Evolutionary conservation across 2,797 vertebrate genomes (phyloP).

Genomic region (Hydrophis major): DNA sequence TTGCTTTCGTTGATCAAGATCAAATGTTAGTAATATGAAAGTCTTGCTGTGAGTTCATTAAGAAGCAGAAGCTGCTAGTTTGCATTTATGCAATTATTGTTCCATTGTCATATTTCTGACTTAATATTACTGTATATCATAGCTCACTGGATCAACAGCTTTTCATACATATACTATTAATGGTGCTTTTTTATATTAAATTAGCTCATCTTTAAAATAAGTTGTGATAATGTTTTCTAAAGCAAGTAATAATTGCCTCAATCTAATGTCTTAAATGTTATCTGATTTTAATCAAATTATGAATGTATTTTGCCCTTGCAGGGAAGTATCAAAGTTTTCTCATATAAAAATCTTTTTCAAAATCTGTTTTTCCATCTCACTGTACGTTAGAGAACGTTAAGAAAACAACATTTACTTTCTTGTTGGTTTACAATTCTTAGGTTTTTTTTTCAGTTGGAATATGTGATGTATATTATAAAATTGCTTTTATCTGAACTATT

Average conservation of each 20-base stretch:
- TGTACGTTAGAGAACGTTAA: neutral
- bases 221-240: slow-evolving; percentile 57
- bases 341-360: slow-evolving; percentile 18
- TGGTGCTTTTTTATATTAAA: slow-evolving; percentile 62
- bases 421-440: neutral
- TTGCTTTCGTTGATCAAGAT: neutral
- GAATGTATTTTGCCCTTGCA: slow-evolving; percentile 59
- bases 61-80: slow-evolving; percentile 8
- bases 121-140: slow-evolving; percentile 23
- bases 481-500: neutral
- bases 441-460: neutral
- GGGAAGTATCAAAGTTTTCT: slow-evolving; percentile 32
- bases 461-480: slow-evolving; percentile 3
- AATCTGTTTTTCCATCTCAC: slow-evolving; percentile 15
- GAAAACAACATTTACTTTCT: slow-evolving; percentile 14
- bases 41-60: neutral
- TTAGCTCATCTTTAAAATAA: slow-evolving; percentile 67
- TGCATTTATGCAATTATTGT: neutral
- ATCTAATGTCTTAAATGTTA: slow-evolving; percentile 62
- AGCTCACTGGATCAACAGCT: slow-evolving; percentile 47
- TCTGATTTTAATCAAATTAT: slow-evolving; percentile 28
- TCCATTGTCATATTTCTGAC: neutral
- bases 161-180: slow-evolving; percentile 54
- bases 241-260: slow-evolving; percentile 62
- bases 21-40: rapidly evolving